phyloP scores from a whole-genome alignment of 2,888 invertebrate genomes.

The Apamea anceps region DNA sequence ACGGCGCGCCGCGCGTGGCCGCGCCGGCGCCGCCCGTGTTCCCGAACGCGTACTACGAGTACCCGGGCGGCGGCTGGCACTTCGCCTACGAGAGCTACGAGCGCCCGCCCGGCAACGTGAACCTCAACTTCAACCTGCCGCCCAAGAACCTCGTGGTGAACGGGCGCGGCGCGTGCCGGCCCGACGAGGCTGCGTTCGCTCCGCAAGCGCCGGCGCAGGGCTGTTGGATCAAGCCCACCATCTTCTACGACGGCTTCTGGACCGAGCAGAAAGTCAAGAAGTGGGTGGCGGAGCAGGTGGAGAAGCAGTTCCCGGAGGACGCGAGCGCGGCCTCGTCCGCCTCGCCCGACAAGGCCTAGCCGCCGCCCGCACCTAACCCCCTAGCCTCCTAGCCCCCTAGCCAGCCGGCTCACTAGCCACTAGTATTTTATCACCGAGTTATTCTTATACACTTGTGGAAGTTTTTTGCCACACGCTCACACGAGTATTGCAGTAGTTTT shows the following conservation, averaged over 20 bases:
- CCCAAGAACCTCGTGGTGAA: constrained; percentile 85
- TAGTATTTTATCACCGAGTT: constrained; percentile 58
- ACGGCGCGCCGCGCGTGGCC: constrained; percentile 73
- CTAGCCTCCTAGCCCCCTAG: constrained; percentile 8
- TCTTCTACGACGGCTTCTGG: constrained; percentile 89
- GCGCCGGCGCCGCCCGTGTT: constrained; percentile 76
- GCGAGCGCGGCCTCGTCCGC: constrained; percentile 66
- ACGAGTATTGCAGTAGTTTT: constrained; percentile 57
- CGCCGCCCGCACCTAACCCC: constrained; percentile 2
- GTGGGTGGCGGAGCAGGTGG: constrained; percentile 89
- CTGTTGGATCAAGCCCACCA: constrained; percentile 88
- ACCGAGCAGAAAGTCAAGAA: constrained; percentile 89
- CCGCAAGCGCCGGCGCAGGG: constrained; percentile 78
- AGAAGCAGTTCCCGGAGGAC: constrained; percentile 87
- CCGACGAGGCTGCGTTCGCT: constrained; percentile 76
- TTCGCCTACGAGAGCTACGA: constrained; percentile 84
- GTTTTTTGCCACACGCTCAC: constrained; percentile 65
- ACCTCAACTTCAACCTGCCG: constrained; percentile 85
- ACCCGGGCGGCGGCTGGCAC: constrained; percentile 85
- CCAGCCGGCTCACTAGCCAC: constrained; percentile 25
- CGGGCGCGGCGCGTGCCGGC: constrained; percentile 76
- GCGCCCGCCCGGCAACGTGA: constrained; percentile 81
- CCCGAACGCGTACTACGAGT: constrained; percentile 84
- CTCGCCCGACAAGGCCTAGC: constrained; percentile 67
- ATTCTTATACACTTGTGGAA: constrained; percentile 67